Evolutionary conservation across 1,140 invertebrate species (phyloP), one percentile per base, ranked within the genome.

Genomic region (Triops longicaudatus): DNA sequence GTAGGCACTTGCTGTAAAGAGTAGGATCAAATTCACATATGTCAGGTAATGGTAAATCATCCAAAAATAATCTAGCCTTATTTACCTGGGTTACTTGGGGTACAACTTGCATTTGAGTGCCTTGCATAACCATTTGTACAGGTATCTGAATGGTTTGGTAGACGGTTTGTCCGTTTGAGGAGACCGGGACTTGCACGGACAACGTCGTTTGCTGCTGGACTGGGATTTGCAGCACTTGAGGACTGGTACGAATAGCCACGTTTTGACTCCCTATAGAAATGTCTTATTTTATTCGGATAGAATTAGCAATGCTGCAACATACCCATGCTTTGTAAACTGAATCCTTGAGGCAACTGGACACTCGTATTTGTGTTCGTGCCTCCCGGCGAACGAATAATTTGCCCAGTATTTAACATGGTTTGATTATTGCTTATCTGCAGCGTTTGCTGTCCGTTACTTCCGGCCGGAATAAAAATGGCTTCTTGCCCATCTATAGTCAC

Each of bases 81-180:
- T 80, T 81, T 79, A 86, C 82, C 80, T 84, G 85, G 78, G 81
- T 80, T 63, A 83, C 78, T 79, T 83, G 92, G 9, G 90, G 92
- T 82, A 92, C 90, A 81, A 93, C 90, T 84, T 94, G 92, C 27
- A 88, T 84, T 79, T 88, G 87, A 22, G 84, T 84, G 31, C 83
- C 85, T 78, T 86, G 87, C 85, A 74, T 84, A 85, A 83, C 80
- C 74, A 75, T 43, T 84, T 95, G 93, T 26, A 96, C 87, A 0
- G 94, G 95, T 81, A 97, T 90, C 84, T 97, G 94, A 1, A 97
- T 90, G 0, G 95, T 97, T 82, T 97, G 95, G 83, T 95, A 94
- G 75, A 97, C 89, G 0, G 94, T 97, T 84, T 97, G 95, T 0
- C 96, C 96, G 84, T 92, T 93, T 9, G 92, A 90, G 78, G 93